Percentiles rank a stretch among this genome's conserved stretches.
These are phyloP conservation scores for Ovibos moschatus DNA, from an alignment of 2,113 vertebrate genomes.

Conservation along the genomic window DNA sequence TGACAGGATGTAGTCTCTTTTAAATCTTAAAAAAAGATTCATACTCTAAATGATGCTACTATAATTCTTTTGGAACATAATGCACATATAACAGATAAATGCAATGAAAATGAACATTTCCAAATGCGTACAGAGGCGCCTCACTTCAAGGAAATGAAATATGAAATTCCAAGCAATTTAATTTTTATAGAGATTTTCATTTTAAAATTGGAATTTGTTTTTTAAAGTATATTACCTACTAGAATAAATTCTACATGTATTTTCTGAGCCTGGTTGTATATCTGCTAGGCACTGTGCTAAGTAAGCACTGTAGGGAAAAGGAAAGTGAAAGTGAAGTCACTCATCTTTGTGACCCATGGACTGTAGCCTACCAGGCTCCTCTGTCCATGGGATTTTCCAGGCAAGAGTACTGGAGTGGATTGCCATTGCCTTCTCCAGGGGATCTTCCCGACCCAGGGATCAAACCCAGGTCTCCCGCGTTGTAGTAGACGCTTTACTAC, in stretches of 20 bases:
- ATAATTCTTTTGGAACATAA: background rate
- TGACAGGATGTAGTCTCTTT: background rate
- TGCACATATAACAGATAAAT: background rate
- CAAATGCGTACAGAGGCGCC: background rate
- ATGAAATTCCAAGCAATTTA: background rate
- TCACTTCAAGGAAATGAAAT: background rate
- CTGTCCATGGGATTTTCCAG: no score
- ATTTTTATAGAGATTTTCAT: background rate
- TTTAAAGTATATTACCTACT: background rate
- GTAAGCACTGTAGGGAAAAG: background rate
- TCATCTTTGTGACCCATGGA: no score
- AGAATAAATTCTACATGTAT: background rate
- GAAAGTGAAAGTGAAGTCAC: no score
- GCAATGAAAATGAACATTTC: background rate
- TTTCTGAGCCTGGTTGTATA: background rate
- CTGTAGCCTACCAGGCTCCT: no score
- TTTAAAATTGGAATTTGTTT: constrained; percentile 26
- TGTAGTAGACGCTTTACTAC: no score
- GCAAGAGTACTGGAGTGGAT: no score
- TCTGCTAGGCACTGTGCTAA: background rate
- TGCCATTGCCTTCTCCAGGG: no score
- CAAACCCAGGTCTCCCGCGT: no score
- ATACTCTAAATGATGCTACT: background rate
- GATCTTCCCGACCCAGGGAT: no score
- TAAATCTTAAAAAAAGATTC: constrained; percentile 8